Conservation (phyloP, 2,888 invertebrate genomes). For the Micoletzkya japonica region DNA sequence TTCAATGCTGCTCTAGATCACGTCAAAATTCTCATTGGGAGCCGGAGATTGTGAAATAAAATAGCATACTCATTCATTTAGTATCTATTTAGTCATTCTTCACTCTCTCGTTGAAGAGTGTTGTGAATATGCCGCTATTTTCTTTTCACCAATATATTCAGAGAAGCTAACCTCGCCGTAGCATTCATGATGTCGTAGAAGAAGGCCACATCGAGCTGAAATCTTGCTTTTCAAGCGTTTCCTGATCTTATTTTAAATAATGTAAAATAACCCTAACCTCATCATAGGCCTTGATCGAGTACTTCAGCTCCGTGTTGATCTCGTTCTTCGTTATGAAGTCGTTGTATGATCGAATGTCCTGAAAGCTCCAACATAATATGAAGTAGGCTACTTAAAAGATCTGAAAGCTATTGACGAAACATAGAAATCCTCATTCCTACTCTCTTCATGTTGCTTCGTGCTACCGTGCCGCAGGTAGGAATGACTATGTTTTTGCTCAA, state of each 20-base stretch:
- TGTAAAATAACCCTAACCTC: constrained; percentile 40
- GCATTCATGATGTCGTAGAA: constrained; percentile 42
- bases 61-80: too few species aligned
- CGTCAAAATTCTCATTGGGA: too few species aligned
- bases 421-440: not conserved
- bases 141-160: too few species aligned
- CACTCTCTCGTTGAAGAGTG: too few species aligned
- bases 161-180: not conserved
- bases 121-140: too few species aligned
- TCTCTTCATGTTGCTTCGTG: not conserved
- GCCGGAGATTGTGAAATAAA: too few species aligned
- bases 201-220: constrained; percentile 46
- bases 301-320: constrained; percentile 49
- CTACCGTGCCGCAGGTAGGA: too few species aligned
- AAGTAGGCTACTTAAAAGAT: not conserved
- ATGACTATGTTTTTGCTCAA: too few species aligned
- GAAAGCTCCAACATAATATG: not conserved
- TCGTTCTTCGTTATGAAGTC: constrained; percentile 54
- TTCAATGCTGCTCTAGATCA: too few species aligned
- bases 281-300: constrained; percentile 47
- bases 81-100: too few species aligned
- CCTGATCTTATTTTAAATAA: too few species aligned
- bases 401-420: too few species aligned
- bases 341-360: constrained; percentile 46
- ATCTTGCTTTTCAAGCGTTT: not conserved